These are phyloP conservation scores for Eucidaris tribuloides DNA, from an alignment of 35 echinoderm and acorn worm species.

Conservation along the genomic window DNA sequence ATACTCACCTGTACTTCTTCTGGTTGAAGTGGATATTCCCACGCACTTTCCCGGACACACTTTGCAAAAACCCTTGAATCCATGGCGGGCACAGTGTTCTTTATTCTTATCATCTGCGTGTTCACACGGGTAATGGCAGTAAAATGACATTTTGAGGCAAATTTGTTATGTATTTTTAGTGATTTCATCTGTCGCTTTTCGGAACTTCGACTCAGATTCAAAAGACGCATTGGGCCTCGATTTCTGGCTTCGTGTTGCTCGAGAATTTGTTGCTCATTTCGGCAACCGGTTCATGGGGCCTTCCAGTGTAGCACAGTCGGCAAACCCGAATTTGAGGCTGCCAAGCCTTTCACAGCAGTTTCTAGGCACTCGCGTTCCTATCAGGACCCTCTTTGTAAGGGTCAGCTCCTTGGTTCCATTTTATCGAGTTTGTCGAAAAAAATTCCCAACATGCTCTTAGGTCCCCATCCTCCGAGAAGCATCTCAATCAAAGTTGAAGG, in stretches of 20 bases:
- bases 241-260: constrained; percentile 34
- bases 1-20: constrained; percentile 34
- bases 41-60: constrained; percentile 44
- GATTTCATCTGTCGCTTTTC: neutral
- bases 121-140: constrained; percentile 35
- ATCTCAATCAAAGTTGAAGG: constrained; percentile 28
- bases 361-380: constrained; percentile 18
- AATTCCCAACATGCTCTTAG: constrained; percentile 30
- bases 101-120: constrained; percentile 9
- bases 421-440: neutral
- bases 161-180: constrained; percentile 19
- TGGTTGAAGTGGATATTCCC: constrained; percentile 58
- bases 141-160: neutral
- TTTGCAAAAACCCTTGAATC: neutral
- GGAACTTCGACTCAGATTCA: constrained; percentile 33
- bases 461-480: constrained; percentile 72
- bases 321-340: constrained; percentile 29
- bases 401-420: constrained; percentile 14
- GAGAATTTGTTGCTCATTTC: constrained; percentile 13
- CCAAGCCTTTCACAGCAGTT: neutral
- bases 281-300: neutral
- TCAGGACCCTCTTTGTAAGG: constrained; percentile 4
- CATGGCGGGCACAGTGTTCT: constrained; percentile 9
- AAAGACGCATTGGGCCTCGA: constrained; percentile 2
- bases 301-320: constrained; percentile 9